Evolutionary conservation across 1,140 invertebrate genomes (phyloP).

Genomic region (Drosophila littoralis): DNA sequence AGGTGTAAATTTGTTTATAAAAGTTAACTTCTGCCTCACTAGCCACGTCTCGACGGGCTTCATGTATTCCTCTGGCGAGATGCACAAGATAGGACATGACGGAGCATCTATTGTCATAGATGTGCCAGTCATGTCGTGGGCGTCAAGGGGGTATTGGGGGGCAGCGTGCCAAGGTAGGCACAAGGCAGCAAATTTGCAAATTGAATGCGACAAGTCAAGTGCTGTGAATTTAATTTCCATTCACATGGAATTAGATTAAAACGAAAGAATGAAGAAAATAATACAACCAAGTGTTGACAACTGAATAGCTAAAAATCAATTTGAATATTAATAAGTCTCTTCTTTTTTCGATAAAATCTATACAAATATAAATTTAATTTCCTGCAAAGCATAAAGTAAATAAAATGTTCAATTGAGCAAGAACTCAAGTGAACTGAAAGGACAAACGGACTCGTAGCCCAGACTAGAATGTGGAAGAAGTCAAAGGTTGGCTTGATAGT

Average conservation of each 20-base stretch:
- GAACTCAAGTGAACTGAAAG: background rate
- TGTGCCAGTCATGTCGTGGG: conserved; percentile 29
- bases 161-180: conserved; percentile 10
- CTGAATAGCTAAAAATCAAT: conserved; percentile 29
- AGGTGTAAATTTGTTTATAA: conserved; percentile 79
- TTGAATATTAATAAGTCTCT: conserved; percentile 20
- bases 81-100: conserved; percentile 51
- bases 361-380: background rate
- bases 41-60: conserved; percentile 18
- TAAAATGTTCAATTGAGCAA: background rate
- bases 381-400: too few species aligned
- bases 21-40: conserved; percentile 56
- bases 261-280: conserved; percentile 38
- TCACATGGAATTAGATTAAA: conserved; percentile 72
- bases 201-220: conserved; percentile 80
- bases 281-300: conserved; percentile 24
- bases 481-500: too few species aligned
- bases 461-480: too few species aligned
- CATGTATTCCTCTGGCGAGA: conserved; percentile 7
- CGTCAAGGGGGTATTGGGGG: background rate
- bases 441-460: too few species aligned
- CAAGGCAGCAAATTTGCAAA: conserved; percentile 53
- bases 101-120: conserved; percentile 40
- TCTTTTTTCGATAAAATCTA: conserved; percentile 12
- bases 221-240: conserved; percentile 78